These are phyloP conservation scores for Grus americana DNA, from an alignment of 2,113 vertebrate genomes.

Conservation along the genomic window DNA sequence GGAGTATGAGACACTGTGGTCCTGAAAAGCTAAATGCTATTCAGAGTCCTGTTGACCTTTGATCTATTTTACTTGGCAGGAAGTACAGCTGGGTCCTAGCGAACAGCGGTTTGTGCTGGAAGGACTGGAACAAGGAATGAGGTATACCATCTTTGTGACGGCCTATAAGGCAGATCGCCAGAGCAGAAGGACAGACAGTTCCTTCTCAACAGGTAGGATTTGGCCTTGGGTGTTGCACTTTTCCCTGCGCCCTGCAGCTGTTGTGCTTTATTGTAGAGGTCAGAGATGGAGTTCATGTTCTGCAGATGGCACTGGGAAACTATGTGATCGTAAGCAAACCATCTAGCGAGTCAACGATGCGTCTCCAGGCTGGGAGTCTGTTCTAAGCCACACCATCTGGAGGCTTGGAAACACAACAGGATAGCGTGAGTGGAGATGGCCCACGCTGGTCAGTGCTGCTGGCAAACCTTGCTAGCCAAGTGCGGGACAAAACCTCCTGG, in stretches of 20 bases:
- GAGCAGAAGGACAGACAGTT: constrained; percentile 74
- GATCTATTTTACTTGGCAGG: constrained; percentile 51
- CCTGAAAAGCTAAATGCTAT: neutral
- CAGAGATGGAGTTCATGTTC: neutral
- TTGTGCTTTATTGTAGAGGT: neutral
- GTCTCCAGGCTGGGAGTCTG: neutral
- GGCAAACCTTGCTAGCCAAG: neutral
- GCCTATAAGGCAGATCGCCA: constrained; percentile 78
- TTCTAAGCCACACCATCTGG: neutral
- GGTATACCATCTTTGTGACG: constrained; percentile 75
- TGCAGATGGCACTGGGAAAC: neutral
- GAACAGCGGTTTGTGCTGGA: constrained; percentile 73
- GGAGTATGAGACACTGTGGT: neutral
- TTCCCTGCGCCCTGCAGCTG: neutral
- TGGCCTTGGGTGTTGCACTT: neutral
- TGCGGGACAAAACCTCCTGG: neutral
- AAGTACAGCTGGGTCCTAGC: constrained; percentile 66
- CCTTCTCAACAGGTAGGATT: constrained; percentile 81
- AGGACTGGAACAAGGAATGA: constrained; percentile 73
- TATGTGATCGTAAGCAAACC: neutral
- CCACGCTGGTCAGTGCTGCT: neutral
- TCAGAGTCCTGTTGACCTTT: neutral
- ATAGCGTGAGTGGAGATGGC: neutral
- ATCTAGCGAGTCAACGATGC: neutral
- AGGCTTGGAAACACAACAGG: neutral